Evolutionary conservation across 2,113 vertebrate species (phyloP).

Genomic region (Noturus placidus): DNA sequence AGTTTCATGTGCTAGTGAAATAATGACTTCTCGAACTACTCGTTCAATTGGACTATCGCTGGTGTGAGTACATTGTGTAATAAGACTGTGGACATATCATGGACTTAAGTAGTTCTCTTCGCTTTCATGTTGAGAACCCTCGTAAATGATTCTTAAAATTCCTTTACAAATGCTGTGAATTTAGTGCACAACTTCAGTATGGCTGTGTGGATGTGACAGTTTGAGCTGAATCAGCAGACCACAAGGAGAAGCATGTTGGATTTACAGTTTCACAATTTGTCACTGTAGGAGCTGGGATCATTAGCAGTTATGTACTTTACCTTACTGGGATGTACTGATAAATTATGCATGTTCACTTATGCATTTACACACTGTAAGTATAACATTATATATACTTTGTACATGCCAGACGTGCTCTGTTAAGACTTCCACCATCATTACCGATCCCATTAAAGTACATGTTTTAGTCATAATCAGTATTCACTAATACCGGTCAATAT

Average conservation of each 20-base stretch:
- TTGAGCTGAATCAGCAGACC: conserved; percentile 30
- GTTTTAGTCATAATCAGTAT: not conserved
- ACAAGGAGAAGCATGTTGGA: conserved; percentile 24
- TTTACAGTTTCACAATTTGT: conserved; percentile 32
- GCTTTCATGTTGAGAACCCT: conserved; percentile 12
- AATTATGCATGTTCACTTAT: not conserved
- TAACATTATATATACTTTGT: not conserved
- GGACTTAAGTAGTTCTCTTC: conserved; percentile 9
- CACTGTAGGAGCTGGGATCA: not conserved
- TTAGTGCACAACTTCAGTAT: not conserved
- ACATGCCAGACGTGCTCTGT: not conserved
- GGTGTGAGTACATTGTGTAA: not conserved
- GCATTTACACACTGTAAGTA: not conserved
- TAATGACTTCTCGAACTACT: not conserved
- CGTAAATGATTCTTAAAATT: not conserved
- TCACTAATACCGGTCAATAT: not conserved
- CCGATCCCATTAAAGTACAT: conserved; percentile 3
- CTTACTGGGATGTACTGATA: not conserved
- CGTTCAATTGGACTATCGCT: not conserved
- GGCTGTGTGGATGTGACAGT: not conserved
- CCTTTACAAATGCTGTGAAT: not conserved
- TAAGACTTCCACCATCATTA: not conserved
- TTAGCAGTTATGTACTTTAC: not conserved
- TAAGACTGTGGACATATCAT: not conserved
- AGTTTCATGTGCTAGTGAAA: not conserved